Conservation (phyloP, 2,888 invertebrate species). For the Megalurothrips usitatus region DNA sequence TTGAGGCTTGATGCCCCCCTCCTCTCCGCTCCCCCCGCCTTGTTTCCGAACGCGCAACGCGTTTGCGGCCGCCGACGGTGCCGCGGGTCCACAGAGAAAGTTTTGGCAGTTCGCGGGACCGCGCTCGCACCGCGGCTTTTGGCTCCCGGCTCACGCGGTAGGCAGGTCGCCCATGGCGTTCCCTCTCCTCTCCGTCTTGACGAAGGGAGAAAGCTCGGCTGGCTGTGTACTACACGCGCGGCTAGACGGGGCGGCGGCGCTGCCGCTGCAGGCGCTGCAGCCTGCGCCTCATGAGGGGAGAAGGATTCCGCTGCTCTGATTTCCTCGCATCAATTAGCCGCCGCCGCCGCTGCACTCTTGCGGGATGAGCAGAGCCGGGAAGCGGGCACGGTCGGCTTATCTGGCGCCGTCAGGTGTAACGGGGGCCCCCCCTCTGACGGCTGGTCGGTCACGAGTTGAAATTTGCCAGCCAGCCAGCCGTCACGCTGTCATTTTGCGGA, state of each 20-base stretch:
- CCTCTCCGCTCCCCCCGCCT: too few relatives aligned
- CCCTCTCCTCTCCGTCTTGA: too few relatives aligned
- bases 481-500: too few relatives aligned
- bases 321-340: not conserved
- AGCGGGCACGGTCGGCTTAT: not conserved
- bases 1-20: too few relatives aligned
- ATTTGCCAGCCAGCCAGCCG: too few relatives aligned
- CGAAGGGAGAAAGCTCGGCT: too few relatives aligned
- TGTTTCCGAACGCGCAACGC: too few relatives aligned
- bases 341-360: not conserved
- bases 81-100: not conserved
- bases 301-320: not conserved
- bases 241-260: not conserved
- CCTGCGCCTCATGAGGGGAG: not conserved
- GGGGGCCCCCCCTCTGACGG: not conserved
- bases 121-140: not conserved
- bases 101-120: not conserved
- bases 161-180: too few relatives aligned
- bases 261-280: not conserved
- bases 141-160: not conserved
- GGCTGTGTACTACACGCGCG: not conserved
- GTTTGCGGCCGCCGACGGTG: not conserved
- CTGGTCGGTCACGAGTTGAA: too few relatives aligned
- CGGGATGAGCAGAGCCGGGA: not conserved
- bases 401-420: not conserved